These are phyloP conservation scores for Agrilus biguttatus DNA, from an alignment of 2,888 invertebrate species.

Conservation along the genomic window DNA sequence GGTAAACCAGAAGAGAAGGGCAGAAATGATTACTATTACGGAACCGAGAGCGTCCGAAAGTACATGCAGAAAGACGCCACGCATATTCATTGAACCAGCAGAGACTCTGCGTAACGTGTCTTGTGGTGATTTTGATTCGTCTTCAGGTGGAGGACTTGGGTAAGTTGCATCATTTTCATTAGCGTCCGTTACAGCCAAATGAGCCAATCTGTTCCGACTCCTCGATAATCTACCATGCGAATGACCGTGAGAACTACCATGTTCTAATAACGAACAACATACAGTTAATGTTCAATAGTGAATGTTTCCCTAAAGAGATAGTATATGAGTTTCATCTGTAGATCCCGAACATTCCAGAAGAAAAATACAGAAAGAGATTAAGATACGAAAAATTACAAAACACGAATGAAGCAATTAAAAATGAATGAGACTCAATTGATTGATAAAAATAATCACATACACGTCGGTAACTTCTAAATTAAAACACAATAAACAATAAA, in stretches of 20 bases:
- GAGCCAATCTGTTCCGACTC: slow-evolving; percentile 42
- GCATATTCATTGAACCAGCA: slow-evolving; percentile 91
- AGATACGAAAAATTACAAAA: neutral
- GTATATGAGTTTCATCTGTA: no score
- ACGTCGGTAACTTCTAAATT: no score
- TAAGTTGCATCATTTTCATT: slow-evolving; percentile 57
- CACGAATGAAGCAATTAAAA: neutral
- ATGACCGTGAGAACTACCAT: slow-evolving; percentile 53
- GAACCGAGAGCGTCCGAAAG: slow-evolving; percentile 95
- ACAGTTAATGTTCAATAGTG: neutral
- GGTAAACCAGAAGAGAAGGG: slow-evolving; percentile 56
- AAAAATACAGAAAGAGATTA: neutral
- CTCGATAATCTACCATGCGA: slow-evolving; percentile 46
- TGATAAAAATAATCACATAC: no score
- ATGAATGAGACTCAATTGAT: no score
- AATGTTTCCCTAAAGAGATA: no score
- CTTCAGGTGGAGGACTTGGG: slow-evolving; percentile 30
- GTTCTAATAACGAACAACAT: slow-evolving; percentile 39
- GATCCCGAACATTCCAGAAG: no score
- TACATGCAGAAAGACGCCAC: slow-evolving; percentile 98
- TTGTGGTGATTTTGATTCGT: slow-evolving; percentile 5
- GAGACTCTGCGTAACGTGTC: slow-evolving; percentile 26
- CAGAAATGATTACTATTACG: slow-evolving; percentile 79
- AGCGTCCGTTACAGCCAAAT: slow-evolving; percentile 51
- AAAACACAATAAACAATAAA: no score